Evolutionary conservation across 2,888 invertebrate species (phyloP), one percentile per base, ranked within the genome.

Genomic region (Anthrax anthrax): DNA sequence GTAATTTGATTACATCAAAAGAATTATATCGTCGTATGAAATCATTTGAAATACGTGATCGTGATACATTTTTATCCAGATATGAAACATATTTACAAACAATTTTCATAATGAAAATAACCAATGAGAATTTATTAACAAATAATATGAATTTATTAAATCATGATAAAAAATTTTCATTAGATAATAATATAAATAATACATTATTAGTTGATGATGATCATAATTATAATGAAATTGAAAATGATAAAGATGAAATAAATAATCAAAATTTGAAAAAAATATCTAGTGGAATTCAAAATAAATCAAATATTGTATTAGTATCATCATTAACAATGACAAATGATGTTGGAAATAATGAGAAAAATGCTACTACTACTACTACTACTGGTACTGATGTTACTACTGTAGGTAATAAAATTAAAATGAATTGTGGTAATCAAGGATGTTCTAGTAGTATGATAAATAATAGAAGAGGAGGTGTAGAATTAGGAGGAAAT

Each of bases 1-100:
- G 57, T 10, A 37, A 49, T 14, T 46, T 56, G 17, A 60, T 67
- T 47, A 61, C 68, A 9, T 63, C 65, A 5, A 66, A 66, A 39
- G 65, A 64, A 46, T 60, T 67, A 32, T 66, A 61, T 52, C 56
- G 60, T 16, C 62, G 60, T 51, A 62, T 67, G 17, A 64, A 61
- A 61, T 61, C 42, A 55, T 61, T 51, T 54, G 59, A 37, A 57
- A 60, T 39, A 61, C 63, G 62, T 14, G 60, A 64, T 39, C 60
- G 64, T 3, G 61, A 67, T 47, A 60, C 59, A 42, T 67, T 67
- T 40, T 45, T 67, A 29, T 47, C 51, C 19, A 62, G 63, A 59
- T 67, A 65, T 55, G 63, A 65, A 32, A 50, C 57, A 19, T 67
- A 63, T 54, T 55, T 67, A 36, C 47, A 46, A 46, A 43, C 49